Evolutionary conservation across 1,140 invertebrate genomes (phyloP).

Genomic region (Pachypeltis micranthus): DNA sequence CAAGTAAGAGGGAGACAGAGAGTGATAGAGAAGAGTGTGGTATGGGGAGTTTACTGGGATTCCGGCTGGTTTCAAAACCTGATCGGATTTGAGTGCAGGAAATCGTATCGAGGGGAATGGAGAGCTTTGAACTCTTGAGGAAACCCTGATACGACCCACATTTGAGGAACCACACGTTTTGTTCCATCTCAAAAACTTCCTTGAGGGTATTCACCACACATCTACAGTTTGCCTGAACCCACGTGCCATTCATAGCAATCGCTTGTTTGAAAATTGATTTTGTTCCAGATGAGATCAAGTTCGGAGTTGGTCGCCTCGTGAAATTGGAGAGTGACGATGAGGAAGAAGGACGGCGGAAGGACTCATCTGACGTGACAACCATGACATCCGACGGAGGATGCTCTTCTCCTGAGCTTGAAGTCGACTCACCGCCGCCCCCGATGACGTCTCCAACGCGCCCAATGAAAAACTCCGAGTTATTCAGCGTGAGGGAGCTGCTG

Average conservation of each 20-base stretch:
- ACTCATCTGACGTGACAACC: constrained; percentile 44
- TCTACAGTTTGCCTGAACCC: not conserved
- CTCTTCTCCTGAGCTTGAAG: constrained; percentile 54
- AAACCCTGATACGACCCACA: no score
- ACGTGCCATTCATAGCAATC: no score
- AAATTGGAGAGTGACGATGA: constrained; percentile 26
- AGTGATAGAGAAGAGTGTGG: no score
- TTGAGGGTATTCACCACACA: not conserved
- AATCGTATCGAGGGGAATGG: no score
- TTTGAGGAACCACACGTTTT: no score
- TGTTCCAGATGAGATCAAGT: constrained; percentile 55
- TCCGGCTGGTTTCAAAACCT: no score
- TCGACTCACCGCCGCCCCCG: constrained; percentile 47
- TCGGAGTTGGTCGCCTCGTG: constrained; percentile 56
- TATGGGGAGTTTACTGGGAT: no score
- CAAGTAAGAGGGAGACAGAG: no score
- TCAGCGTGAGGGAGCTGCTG: constrained; percentile 63
- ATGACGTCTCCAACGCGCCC: constrained; percentile 24
- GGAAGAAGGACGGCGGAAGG: constrained; percentile 19
- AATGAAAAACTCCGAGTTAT: constrained; percentile 57
- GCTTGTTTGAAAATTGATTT: no score
- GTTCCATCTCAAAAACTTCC: no score
- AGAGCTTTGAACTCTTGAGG: no score
- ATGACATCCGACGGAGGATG: constrained; percentile 43
- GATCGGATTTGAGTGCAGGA: no score